These are phyloP conservation scores for Trinorchestia longiramus DNA, from an alignment of 1,140 invertebrate genomes.

Conservation along the genomic window DNA sequence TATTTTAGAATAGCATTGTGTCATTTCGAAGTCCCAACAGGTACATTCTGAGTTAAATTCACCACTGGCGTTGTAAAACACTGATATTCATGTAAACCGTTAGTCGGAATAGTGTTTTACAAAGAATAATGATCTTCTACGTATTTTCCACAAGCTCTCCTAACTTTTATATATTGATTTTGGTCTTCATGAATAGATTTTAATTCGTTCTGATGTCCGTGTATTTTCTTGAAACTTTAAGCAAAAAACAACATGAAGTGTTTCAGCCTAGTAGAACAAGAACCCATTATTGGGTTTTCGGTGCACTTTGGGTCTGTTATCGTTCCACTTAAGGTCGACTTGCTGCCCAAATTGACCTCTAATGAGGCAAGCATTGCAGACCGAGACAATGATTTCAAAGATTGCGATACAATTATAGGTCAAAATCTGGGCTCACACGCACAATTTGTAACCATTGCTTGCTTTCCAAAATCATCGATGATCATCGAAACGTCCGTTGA, in stretches of 20 bases:
- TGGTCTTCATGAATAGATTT: not conserved
- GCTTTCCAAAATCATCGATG: not conserved
- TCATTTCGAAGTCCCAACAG: not conserved
- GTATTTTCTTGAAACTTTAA: not conserved
- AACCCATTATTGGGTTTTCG: not conserved
- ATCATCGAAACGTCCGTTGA: not conserved
- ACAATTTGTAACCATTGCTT: not conserved
- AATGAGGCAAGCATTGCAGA: not conserved
- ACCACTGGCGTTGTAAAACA: not conserved
- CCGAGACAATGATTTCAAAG: not conserved
- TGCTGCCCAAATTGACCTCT: not conserved
- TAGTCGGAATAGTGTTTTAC: not conserved
- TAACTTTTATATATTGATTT: not conserved
- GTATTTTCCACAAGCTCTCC: too few species aligned
- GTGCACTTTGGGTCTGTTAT: not conserved
- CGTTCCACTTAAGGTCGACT: not conserved
- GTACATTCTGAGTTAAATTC: not conserved
- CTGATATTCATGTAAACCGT: not conserved
- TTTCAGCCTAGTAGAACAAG: not conserved
- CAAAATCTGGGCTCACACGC: not conserved
- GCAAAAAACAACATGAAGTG: not conserved
- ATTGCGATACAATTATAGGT: not conserved
- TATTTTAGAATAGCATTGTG: not conserved
- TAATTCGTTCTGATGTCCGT: not conserved
- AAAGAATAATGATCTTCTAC: not conserved